Conservation (phyloP, 2,113 vertebrate species). For the Hiodon alosoides region DNA sequence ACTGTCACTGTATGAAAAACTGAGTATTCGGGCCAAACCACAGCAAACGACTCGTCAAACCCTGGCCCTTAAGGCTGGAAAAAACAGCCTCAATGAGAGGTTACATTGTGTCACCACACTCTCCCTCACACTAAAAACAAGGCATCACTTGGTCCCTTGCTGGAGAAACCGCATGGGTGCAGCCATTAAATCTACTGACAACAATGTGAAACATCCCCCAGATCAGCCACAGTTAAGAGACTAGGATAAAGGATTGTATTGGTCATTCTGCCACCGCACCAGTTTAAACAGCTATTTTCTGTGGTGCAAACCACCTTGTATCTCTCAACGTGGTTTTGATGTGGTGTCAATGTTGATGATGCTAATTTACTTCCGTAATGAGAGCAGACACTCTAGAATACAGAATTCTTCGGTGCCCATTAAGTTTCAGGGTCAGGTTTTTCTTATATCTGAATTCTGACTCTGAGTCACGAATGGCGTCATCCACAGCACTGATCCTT, state of each 20-base stretch:
- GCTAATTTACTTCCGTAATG: no score
- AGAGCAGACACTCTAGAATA: no score
- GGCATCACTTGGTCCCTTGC: conserved; percentile 37
- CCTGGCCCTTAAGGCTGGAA: conserved; percentile 42
- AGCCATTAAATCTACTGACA: conserved; percentile 40
- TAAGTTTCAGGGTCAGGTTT: not conserved
- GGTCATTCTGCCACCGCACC: not conserved
- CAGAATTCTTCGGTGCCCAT: not conserved
- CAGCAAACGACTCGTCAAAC: conserved; percentile 54
- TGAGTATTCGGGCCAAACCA: conserved; percentile 44
- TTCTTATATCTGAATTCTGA: no score
- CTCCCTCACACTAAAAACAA: conserved; percentile 22
- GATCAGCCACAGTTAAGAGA: not conserved
- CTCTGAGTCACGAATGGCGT: no score
- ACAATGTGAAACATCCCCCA: conserved; percentile 17
- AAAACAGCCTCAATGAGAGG: conserved; percentile 39
- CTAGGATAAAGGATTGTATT: not conserved
- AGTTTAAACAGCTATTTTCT: not conserved
- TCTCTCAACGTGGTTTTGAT: no score
- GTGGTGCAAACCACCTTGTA: no score
- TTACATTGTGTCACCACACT: conserved; percentile 32
- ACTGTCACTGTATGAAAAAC: conserved; percentile 49
- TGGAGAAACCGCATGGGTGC: conserved; percentile 47
- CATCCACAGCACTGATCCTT: no score
- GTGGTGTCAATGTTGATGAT: no score